A percentile compares a stretch with the other conserved stretches of the same genome.
phyloP scores from a whole-genome alignment of 2,888 invertebrate genomes.

The Dicranocentrus wangi region DNA sequence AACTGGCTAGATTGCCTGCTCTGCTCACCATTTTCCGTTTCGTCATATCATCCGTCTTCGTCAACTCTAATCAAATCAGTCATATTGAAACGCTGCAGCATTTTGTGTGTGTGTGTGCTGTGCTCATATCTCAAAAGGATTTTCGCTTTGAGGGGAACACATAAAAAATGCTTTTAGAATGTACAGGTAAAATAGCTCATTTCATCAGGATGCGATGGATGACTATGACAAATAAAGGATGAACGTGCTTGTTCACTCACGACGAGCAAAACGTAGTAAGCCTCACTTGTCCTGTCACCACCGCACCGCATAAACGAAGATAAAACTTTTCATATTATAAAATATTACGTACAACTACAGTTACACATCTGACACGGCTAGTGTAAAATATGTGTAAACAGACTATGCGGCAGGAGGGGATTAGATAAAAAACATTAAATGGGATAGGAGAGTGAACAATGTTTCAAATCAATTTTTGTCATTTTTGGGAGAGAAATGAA shows the following conservation, averaged over 20 bases:
- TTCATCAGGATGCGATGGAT: not conserved
- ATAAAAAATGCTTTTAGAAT: not conserved
- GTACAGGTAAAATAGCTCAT: constrained; percentile 25
- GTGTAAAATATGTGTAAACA: not conserved
- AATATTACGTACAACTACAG: constrained; percentile 45
- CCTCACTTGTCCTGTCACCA: no score
- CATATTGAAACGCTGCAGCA: not conserved
- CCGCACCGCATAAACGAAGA: constrained; percentile 28
- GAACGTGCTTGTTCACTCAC: constrained; percentile 49
- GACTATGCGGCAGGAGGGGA: not conserved
- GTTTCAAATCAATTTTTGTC: no score
- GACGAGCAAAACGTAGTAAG: no score
- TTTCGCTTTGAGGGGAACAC: not conserved
- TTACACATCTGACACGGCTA: not conserved
- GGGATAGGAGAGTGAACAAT: no score
- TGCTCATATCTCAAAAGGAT: no score
- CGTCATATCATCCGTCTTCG: constrained; percentile 44
- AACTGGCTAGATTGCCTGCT: not conserved
- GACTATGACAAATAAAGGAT: constrained; percentile 58
- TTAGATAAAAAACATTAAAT: not conserved
- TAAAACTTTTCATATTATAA: no score
- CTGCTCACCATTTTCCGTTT: constrained; percentile 13
- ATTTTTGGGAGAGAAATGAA: no score
- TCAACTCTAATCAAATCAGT: constrained; percentile 37
- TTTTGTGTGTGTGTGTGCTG: not conserved